Conservation (phyloP, 2,113 vertebrate genomes). For the Scomber japonicus region DNA sequence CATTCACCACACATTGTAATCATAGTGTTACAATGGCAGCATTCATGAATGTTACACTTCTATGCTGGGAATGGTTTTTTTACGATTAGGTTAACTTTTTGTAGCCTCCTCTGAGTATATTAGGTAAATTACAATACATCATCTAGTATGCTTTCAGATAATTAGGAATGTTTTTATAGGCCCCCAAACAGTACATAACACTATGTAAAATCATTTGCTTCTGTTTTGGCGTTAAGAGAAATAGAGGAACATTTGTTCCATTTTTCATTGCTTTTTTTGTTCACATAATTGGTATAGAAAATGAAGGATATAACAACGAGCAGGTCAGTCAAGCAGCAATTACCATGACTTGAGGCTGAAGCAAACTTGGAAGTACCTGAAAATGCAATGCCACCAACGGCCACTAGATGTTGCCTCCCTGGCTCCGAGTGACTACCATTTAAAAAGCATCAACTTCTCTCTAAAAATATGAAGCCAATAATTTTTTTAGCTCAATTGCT, state of each 20-base stretch:
- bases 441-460: too few relatives aligned
- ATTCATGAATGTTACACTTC: constrained; percentile 29
- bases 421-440: too few relatives aligned
- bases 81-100: background rate
- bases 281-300: too few relatives aligned
- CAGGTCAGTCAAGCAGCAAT: too few relatives aligned
- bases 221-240: background rate
- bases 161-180: background rate
- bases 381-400: too few relatives aligned
- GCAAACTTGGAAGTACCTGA: too few relatives aligned
- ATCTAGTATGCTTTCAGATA: background rate
- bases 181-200: background rate
- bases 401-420: too few relatives aligned
- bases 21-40: constrained; percentile 28
- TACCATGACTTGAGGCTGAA: too few relatives aligned
- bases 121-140: background rate
- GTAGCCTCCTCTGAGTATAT: background rate
- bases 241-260: background rate
- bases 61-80: background rate
- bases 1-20: constrained; percentile 13
- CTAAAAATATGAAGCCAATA: too few relatives aligned
- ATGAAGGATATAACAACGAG: too few relatives aligned
- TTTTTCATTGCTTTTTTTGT: background rate
- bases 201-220: background rate
- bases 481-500: too few relatives aligned